Base-by-base conservation (phyloP, 2,888 invertebrate genomes). In the Chaitophorus viminalis region DNA sequence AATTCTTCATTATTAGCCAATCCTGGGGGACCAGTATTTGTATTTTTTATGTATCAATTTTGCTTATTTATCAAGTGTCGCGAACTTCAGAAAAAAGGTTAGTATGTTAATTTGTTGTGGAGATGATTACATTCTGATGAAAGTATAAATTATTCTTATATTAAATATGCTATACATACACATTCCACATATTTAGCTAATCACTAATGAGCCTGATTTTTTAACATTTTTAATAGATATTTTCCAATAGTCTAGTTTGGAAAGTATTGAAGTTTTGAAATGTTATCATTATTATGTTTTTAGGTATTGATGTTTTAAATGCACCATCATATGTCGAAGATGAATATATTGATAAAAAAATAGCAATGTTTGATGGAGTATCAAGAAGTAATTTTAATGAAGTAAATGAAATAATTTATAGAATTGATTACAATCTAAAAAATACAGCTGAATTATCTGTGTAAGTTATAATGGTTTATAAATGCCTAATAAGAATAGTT, bases 1-100 rank as follows among this genome's bases (percentile, higher is more conserved):
- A 87, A 87, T 65, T 81, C 79, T 52, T 87, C 87, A 52, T 79
- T 87, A 81, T 87, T 87, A 87, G 65, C 81, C 29, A 87, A 87
- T 81, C 87, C 87, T 39, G 87, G 87, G 17, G 87, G 87, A 36
- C 25, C 46, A 21, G 36, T 60, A 9, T 87, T 87, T 46, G 18
- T 87, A 72, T 74, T 39, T 81, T 87, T 87, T 81, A 81, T 87
- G 74, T 87, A 87, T 46, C 87, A 87, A 75, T 74, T 87, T 39
- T 87, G 87, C 46, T 54, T 81, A 17, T 87, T 74, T 75, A 52
- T 87, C 11, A 60, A 60, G 6, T 46, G 46, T 46, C 65, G 81
- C 46, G 79, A 87, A 46, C 29, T 87, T 2, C 39, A 79, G 3
- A 87, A 87, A 75, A 87, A 75, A 75, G 81, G 87, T 87, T 11